phyloP scores from a whole-genome alignment of 2,797 vertebrate genomes.

The Pteronotus mesoamericanus region DNA sequence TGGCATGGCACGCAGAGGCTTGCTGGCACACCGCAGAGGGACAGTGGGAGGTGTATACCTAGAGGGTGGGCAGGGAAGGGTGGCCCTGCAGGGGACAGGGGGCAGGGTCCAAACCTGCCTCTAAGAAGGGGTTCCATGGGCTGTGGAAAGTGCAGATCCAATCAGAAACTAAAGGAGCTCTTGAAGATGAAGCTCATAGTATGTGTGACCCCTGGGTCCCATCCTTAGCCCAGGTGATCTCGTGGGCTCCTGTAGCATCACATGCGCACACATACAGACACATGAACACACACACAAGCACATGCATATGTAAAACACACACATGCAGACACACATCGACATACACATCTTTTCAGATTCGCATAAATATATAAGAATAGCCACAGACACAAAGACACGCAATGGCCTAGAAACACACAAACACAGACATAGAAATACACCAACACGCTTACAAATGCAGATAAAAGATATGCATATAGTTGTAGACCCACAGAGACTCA shows the following conservation, averaged over 20 bases:
- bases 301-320: neutral
- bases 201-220: neutral
- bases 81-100: neutral
- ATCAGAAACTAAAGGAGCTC: neutral
- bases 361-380: neutral
- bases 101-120: neutral
- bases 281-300: neutral
- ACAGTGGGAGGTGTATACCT: fast-evolving
- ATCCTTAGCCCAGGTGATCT: neutral
- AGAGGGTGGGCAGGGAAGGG: neutral
- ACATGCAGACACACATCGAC: neutral
- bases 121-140: neutral
- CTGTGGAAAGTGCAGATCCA: neutral
- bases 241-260: neutral
- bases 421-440: neutral
- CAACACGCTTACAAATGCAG: neutral
- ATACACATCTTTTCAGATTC: neutral
- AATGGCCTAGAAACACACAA: neutral
- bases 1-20: fast-evolving
- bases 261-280: neutral
- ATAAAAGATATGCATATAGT: neutral
- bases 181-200: neutral
- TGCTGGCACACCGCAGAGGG: neutral
- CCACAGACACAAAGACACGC: neutral
- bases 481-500: neutral